These are phyloP conservation scores for Malthinus flaveolus DNA, from an alignment of 2,888 invertebrate species.

Conservation along the genomic window DNA sequence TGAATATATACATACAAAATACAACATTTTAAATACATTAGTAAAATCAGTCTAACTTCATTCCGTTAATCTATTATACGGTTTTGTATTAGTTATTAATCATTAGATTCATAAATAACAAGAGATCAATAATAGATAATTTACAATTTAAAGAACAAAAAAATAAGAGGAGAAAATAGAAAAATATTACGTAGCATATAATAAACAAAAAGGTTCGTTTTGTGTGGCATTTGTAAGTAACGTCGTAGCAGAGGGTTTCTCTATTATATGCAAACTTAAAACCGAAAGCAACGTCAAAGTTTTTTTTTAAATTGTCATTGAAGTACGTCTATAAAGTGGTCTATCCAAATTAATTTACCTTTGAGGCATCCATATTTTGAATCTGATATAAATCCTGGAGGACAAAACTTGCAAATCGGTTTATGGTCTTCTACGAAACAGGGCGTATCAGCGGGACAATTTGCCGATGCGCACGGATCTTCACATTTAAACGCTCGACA, in stretches of 20 bases:
- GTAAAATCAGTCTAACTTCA: slow-evolving; percentile 18
- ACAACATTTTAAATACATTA: slow-evolving; percentile 32
- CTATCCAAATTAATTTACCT: slow-evolving; percentile 68
- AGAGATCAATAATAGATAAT: slow-evolving; percentile 24
- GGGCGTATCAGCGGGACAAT: slow-evolving; percentile 82
- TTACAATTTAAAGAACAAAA: slow-evolving; percentile 22
- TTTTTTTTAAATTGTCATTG: slow-evolving; percentile 16
- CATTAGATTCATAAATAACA: slow-evolving; percentile 23
- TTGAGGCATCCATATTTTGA: slow-evolving; percentile 92
- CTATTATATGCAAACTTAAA: slow-evolving; percentile 34
- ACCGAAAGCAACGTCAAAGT: slow-evolving; percentile 33
- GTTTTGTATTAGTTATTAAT: slow-evolving; percentile 22
- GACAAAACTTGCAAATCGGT: slow-evolving; percentile 95
- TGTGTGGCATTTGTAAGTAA: slow-evolving; percentile 35
- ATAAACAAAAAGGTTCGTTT: slow-evolving; percentile 24
- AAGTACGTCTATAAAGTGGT: slow-evolving; percentile 24
- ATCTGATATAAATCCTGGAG: slow-evolving; percentile 89
- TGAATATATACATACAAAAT: slow-evolving; percentile 48
- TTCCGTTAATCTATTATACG: slow-evolving; percentile 24
- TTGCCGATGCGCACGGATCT: slow-evolving; percentile 85
- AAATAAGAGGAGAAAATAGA: slow-evolving; percentile 20
- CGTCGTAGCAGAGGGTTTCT: slow-evolving; percentile 36
- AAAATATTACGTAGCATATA: background rate
- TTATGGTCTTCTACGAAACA: slow-evolving; percentile 94
- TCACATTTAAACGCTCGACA: slow-evolving; percentile 88